Percentiles rank a stretch among this genome's conserved stretches.
Conservation (phyloP, 64 coral and sea anemone species). For the Montipora foliosa region DNA sequence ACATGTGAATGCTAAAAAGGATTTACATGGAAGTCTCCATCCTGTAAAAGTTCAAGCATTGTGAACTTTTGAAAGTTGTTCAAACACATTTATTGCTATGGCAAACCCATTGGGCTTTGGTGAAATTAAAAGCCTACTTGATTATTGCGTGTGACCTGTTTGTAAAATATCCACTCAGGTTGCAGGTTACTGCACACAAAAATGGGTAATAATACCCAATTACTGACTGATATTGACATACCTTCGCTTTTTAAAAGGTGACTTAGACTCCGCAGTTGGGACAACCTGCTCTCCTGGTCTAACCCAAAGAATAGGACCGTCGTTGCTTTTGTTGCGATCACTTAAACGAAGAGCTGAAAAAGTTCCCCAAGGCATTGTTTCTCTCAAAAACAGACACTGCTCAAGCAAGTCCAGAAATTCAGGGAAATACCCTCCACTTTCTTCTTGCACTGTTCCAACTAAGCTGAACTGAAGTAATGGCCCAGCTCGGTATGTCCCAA, state of each 20-base stretch:
- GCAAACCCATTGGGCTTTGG: too few species aligned
- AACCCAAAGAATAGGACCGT: constrained; percentile 98
- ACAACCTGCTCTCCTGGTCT: constrained; percentile 95
- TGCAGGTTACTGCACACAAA: too few species aligned
- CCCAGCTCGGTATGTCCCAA: constrained; percentile 89
- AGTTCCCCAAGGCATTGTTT: constrained; percentile 98
- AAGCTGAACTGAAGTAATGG: constrained; percentile 96
- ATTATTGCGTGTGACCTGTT: too few species aligned
- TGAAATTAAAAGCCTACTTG: too few species aligned
- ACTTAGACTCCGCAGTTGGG: constrained; percentile 86
- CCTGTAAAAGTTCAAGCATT: too few species aligned
- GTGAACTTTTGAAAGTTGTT: too few species aligned
- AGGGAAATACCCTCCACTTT: constrained; percentile 96
- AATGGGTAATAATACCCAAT: too few species aligned
- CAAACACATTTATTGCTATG: too few species aligned
- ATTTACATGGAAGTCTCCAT: too few species aligned
- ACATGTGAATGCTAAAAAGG: too few species aligned
- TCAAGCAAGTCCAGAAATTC: constrained; percentile 92
- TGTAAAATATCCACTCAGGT: too few species aligned
- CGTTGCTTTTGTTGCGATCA: constrained; percentile 88
- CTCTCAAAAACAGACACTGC: constrained; percentile 92
- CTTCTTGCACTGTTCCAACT: constrained; percentile 95
- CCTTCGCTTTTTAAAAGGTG: constrained; percentile 94
- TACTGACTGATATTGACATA: background rate
- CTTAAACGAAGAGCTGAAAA: constrained; percentile 83